Conservation (phyloP, 2,797 vertebrate genomes). For the Xiphorhynchus erythropygius region DNA sequence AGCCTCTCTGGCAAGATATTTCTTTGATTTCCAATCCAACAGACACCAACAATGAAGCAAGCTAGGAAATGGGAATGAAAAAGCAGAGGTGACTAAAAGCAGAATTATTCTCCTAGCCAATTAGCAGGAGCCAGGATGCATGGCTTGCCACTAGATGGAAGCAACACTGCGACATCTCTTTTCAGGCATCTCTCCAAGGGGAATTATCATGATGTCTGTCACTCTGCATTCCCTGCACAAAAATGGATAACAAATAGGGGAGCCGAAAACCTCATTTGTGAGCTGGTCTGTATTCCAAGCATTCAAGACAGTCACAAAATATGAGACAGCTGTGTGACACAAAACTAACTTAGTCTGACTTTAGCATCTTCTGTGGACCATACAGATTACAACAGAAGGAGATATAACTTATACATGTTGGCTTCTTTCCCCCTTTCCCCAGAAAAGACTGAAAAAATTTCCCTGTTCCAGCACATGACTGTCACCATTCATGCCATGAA, state of each 20-base stretch:
- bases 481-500: background rate
- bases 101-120: background rate
- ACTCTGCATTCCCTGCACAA: background rate
- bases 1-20: background rate
- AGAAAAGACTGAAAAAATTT: background rate
- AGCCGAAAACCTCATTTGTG: background rate
- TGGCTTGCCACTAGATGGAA: background rate
- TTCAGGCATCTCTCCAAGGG: accelerated
- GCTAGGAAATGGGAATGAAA: background rate
- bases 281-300: background rate
- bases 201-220: background rate
- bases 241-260: background rate
- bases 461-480: background rate
- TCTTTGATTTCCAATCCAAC: background rate
- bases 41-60: background rate
- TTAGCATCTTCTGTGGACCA: background rate
- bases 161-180: background rate
- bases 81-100: accelerated
- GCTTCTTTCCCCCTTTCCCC: background rate
- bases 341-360: background rate
- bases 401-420: background rate
- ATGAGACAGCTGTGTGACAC: background rate
- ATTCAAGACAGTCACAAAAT: background rate
- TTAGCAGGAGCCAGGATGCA: background rate
- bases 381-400: background rate